A percentile compares a stretch with the other conserved stretches of the same genome.
Evolutionary conservation across 92 coral and sea anemone species (phyloP).

Genomic region (Meandrina meandrites): DNA sequence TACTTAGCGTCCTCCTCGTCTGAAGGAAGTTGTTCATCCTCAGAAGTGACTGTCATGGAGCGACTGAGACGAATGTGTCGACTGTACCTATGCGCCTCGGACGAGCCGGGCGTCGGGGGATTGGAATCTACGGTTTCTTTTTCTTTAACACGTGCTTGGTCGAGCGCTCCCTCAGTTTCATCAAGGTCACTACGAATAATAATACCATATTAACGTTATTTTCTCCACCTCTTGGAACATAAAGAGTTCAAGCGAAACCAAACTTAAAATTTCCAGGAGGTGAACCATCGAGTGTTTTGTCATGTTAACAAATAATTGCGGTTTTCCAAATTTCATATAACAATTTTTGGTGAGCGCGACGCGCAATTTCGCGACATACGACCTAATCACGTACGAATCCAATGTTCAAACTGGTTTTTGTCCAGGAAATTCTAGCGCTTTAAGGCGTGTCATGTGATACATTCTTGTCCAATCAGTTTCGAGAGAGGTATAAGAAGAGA

Average conservation of each 20-base stretch:
- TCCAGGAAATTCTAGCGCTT: not conserved
- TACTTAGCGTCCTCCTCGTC: constrained; percentile 51
- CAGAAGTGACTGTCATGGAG: constrained; percentile 46
- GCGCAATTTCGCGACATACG: too few species aligned
- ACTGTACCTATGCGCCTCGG: constrained; percentile 32
- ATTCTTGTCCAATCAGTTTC: not conserved
- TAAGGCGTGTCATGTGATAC: not conserved
- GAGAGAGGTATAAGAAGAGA: not conserved
- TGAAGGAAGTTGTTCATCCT: not conserved
- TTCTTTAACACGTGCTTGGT: constrained; percentile 54
- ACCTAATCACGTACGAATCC: not conserved
- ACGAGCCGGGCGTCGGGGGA: constrained; percentile 41
- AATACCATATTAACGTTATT: too few species aligned
- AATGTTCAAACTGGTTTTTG: not conserved
- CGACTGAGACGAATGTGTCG: constrained; percentile 57
- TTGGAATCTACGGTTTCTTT: constrained; percentile 55
- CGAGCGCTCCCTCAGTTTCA: constrained; percentile 42
- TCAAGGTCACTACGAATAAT: constrained; percentile 1
- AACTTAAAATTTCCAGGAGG: too few species aligned
- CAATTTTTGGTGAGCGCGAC: too few species aligned
- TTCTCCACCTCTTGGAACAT: too few species aligned
- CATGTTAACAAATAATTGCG: too few species aligned
- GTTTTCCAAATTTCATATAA: too few species aligned
- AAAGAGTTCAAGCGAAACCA: too few species aligned
- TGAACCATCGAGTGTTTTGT: too few species aligned